Evolutionary conservation across 2,113 vertebrate genomes (phyloP).

Genomic region (Melospiza georgiana): DNA sequence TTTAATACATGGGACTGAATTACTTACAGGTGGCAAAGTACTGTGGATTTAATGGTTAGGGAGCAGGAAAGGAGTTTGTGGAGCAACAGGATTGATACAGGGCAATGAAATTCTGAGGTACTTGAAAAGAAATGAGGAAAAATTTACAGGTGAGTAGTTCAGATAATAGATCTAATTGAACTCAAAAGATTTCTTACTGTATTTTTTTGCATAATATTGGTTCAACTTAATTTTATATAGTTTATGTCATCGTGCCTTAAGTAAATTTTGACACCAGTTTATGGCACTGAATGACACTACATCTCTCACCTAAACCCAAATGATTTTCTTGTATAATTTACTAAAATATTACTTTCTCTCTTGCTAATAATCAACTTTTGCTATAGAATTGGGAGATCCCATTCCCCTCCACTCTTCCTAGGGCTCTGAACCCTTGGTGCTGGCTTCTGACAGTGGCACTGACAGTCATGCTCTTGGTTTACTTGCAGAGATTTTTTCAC

Average conservation of each 20-base stretch:
- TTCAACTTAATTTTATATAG: background rate
- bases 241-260: background rate
- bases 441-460: background rate
- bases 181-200: background rate
- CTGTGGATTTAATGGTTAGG: background rate
- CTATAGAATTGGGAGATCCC: background rate
- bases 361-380: background rate
- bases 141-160: background rate
- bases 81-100: background rate
- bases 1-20: background rate
- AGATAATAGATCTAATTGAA: background rate
- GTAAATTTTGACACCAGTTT: background rate
- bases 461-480: background rate
- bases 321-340: rapidly evolving
- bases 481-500: background rate
- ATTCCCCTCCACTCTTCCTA: background rate
- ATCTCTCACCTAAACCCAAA: background rate
- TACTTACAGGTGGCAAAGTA: background rate
- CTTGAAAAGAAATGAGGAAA: background rate
- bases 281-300: background rate
- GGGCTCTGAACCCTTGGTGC: rapidly evolving
- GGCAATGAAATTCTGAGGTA: background rate
- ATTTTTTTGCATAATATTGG: background rate
- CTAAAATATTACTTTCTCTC: background rate
- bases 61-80: background rate